Base-by-base conservation (phyloP, 2,113 vertebrate species). In the Myotis brandtii region DNA sequence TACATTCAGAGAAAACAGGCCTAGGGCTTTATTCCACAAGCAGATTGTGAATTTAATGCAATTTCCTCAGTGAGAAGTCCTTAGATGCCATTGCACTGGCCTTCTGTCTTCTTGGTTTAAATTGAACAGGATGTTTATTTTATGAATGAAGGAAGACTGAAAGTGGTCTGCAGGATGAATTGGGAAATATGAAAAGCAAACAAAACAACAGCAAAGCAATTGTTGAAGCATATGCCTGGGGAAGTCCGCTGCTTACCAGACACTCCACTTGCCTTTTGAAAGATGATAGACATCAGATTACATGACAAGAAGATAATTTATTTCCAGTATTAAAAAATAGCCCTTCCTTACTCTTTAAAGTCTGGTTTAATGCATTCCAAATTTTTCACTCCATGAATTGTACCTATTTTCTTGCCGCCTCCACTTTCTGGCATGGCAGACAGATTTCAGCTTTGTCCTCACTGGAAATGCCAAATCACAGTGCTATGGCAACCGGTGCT, bases 401-500 rank as follows among this genome's bases (percentile, higher is more conserved):
- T 88, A 90, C 86, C 93, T 96, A 72, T 90, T 97, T 96, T 79
- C 52, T 88, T 86, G n/a, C 91, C 2, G 0, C 92, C 76, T 92
- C 93, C 73, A 67, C 90, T 76, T 85, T 89, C 69, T 97, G 97
- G 92, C 91, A n/a, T 17, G 10, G 62, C 9, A 86, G 82, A 62
- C 18, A 37, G 34, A 85, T 92, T 97, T 93, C 43, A 92, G 50
- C 20, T 83, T 72, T 91, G 62, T 97, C 56, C 48, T 81, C 64
- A 67, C 27, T 94, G 90, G 89, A 97, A 97, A 93, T 79, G 93
- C 70, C 82, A 81, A 80, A 88, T 97, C 80, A n/a, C 5, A 86
- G 77, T 43, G 30, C 89, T 92, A 18, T 93, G 89, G 89, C 80
- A 94, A 91, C 82, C 4, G 1, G 18, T 37, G 34, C 76, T 95